phyloP scores from a whole-genome alignment of 2,797 vertebrate species.

The Scyliorhinus canicula region DNA sequence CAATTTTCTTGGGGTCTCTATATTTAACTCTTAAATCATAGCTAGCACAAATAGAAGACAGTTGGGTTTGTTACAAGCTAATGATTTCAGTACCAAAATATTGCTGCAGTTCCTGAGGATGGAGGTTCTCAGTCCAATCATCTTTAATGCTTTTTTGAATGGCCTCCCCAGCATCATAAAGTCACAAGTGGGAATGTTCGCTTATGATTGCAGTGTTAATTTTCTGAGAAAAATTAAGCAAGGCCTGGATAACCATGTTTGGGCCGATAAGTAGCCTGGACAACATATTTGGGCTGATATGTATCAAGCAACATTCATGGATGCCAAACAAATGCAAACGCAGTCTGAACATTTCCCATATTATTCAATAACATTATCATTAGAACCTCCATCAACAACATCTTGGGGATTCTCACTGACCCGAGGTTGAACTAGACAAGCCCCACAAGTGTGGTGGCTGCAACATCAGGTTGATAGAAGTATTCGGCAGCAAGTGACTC shows the following conservation, averaged over 20 bases:
- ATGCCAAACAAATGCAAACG: not conserved
- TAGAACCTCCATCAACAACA: not conserved
- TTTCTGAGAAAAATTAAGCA: not conserved
- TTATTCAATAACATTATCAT: not conserved
- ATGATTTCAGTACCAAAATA: not conserved
- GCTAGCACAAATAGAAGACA: not conserved
- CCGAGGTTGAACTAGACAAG: not conserved
- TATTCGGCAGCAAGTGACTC: not conserved
- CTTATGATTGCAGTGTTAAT: not conserved
- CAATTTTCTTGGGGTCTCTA: not conserved
- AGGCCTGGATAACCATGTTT: not conserved
- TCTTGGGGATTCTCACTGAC: not conserved
- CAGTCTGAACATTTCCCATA: not conserved
- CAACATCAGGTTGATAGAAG: not conserved
- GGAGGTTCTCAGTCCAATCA: not conserved
- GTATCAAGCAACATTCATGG: not conserved
- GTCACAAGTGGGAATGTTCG: not conserved
- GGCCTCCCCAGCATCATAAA: not conserved
- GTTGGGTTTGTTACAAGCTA: not conserved
- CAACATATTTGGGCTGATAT: not conserved
- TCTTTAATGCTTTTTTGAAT: not conserved
- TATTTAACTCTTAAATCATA: not conserved
- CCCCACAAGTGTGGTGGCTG: not conserved
- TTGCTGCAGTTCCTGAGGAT: not conserved
- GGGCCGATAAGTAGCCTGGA: not conserved